Percentiles rank a stretch among this genome's conserved stretches.
Evolutionary conservation across 2,113 vertebrate species (phyloP).

Genomic region (Sander lucioperca): DNA sequence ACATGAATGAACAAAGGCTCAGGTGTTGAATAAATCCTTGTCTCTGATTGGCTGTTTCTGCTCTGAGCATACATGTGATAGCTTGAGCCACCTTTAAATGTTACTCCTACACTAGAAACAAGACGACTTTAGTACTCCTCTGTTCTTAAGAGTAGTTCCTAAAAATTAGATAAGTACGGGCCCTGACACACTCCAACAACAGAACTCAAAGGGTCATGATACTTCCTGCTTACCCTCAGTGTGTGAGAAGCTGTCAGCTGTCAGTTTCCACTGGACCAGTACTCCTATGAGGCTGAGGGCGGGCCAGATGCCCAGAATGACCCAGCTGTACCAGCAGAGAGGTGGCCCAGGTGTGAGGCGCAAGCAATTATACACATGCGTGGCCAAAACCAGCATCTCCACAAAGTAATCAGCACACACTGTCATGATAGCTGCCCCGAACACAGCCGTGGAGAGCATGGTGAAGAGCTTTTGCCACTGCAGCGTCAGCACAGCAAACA

Average conservation of each 20-base stretch:
- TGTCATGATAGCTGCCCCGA: slow-evolving; percentile 88
- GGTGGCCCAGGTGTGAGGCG: slow-evolving; percentile 81
- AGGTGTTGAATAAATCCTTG: too few relatives aligned
- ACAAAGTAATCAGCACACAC: slow-evolving; percentile 89
- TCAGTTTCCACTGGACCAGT: slow-evolving; percentile 91
- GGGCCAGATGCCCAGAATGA: slow-evolving; percentile 89
- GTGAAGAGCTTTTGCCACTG: slow-evolving; percentile 90
- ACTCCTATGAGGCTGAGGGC: slow-evolving; percentile 86
- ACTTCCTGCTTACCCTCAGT: slow-evolving; percentile 82
- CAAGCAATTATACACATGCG: slow-evolving; percentile 83
- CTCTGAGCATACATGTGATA: too few relatives aligned
- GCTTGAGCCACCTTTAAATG: too few relatives aligned
- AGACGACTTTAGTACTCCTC: neutral
- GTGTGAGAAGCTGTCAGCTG: slow-evolving; percentile 86
- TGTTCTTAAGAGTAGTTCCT: neutral
- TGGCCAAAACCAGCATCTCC: slow-evolving; percentile 86
- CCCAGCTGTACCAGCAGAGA: slow-evolving; percentile 93
- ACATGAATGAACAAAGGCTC: too few relatives aligned
- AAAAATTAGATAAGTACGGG: neutral
- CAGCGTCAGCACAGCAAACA: slow-evolving; percentile 89
- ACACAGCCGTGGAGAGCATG: slow-evolving; percentile 87
- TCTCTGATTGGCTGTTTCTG: too few relatives aligned
- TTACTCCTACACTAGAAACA: neutral
- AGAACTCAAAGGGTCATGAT: neutral
- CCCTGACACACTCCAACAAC: neutral